Conservation (phyloP, 2,888 invertebrate species). For the Hololepta plana region DNA sequence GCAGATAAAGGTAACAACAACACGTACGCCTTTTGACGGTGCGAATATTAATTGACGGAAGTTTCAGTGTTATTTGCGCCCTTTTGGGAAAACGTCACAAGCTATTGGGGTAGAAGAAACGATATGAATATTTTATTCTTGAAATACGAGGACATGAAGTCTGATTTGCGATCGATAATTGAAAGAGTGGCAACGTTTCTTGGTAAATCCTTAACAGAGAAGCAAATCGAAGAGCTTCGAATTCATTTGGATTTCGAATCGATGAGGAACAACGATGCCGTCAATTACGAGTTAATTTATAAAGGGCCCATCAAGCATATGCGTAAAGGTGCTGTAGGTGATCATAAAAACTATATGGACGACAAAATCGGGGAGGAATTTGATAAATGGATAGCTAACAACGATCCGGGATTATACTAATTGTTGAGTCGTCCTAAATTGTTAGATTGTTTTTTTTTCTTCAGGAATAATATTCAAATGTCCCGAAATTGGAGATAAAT, state of each 20-base stretch:
- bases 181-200: too few relatives aligned
- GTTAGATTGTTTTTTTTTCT: too few relatives aligned
- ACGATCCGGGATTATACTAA: too few relatives aligned
- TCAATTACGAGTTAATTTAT: conserved; percentile 31
- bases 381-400: conserved; percentile 50
- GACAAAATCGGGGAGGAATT: conserved; percentile 51
- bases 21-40: too few relatives aligned
- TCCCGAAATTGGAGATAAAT: too few relatives aligned
- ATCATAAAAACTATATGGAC: conserved; percentile 40
- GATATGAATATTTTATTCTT: conserved; percentile 59
- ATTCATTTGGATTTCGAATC: conserved; percentile 20
- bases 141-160: conserved; percentile 69
- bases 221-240: conserved; percentile 33
- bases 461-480: too few relatives aligned
- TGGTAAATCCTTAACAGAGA: conserved; percentile 42
- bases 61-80: conserved; percentile 16
- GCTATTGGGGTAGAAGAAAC: conserved; percentile 51
- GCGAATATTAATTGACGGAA: too few relatives aligned
- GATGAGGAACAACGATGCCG: conserved; percentile 40
- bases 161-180: too few relatives aligned
- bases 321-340: conserved; percentile 29
- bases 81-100: conserved; percentile 20
- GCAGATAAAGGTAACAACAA: too few relatives aligned
- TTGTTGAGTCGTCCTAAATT: too few relatives aligned
- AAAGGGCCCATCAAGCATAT: conserved; percentile 21